Evolutionary conservation across 2,888 invertebrate genomes (phyloP).

Genomic region (Colostygia pectinataria): DNA sequence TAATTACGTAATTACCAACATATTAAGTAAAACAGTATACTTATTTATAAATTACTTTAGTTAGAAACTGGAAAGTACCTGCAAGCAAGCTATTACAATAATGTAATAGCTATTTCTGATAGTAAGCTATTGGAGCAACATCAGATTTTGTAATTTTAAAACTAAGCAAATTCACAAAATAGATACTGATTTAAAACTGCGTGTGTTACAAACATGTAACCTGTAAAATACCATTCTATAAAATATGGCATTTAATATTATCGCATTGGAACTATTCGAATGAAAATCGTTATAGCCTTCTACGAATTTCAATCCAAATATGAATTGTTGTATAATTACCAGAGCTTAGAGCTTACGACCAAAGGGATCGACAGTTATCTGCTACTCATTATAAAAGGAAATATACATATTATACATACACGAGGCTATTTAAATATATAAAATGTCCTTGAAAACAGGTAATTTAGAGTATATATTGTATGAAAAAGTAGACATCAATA

Average conservation of each 20-base stretch:
- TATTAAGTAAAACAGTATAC: too few relatives aligned
- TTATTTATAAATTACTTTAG: too few relatives aligned
- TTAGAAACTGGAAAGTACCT: too few relatives aligned
- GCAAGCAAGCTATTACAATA: too few relatives aligned
- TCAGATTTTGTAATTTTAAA: too few relatives aligned
- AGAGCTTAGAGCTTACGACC: constrained; percentile 55
- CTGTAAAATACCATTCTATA: constrained; percentile 20
- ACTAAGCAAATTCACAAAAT: too few relatives aligned
- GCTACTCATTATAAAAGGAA: constrained; percentile 33
- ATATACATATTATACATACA: constrained; percentile 32
- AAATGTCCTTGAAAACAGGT: constrained; percentile 62
- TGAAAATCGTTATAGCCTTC: constrained; percentile 19
- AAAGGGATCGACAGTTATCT: constrained; percentile 44
- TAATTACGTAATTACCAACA: neutral
- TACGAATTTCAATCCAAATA: constrained; percentile 25
- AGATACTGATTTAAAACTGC: neutral
- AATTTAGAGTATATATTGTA: constrained; percentile 52
- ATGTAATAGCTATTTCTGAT: too few relatives aligned
- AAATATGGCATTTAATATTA: constrained; percentile 27
- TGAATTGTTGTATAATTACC: constrained; percentile 36
- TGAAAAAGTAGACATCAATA: constrained; percentile 48
- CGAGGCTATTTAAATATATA: constrained; percentile 38
- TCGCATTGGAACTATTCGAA: constrained; percentile 19
- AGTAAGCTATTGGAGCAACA: too few relatives aligned
- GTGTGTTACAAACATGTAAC: constrained; percentile 9